Base-by-base conservation (phyloP, 2,888 invertebrate species). In the Patella pellucida region DNA sequence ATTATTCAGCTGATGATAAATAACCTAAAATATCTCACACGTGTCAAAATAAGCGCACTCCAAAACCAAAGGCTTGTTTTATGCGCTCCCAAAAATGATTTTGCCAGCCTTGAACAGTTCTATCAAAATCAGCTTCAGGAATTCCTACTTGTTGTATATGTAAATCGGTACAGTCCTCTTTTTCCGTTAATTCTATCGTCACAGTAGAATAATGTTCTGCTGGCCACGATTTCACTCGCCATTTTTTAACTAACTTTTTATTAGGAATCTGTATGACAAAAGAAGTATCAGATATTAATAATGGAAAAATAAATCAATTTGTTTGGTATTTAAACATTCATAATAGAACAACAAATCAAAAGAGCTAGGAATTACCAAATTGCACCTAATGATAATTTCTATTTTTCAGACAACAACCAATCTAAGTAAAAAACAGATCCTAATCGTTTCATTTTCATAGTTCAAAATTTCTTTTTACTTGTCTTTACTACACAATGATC, bases 191-290 rank as follows among this genome's bases (percentile, higher is more conserved):
- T 74, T 93, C 93, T 79, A 99, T 94, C 9, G 94, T 94, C 73
- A 99, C 98, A 82, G 93, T 94, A 0, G 99, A 99, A 92, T 93
- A 96, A 92, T 98, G 97, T 56, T 95, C 96, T 0, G 93, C 93
- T 0, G 98, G 97, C 98, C 99, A 99, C 80, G 95, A 95, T 91
- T 97, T 98, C 89, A 96, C 94, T 87, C 99, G 93, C 99, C 99
- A 99, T 83, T 93, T 94, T 92, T 97, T 96, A 1, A 94, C 94
- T 75, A 99, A 96, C 91, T 94, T 95, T 90, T 95, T 94, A 56
- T 94, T 94, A 0, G 96, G 96, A 7, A 95, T 89, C 93, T 93
- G 84, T 16, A 41, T 41, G 41, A 41, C 1, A 41, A 41, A 41
- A 84, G 82, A 73, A 23, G 74, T 56, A 71, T n/a, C 69, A 19